Percentiles rank a stretch among this genome's conserved stretches.
Conservation (phyloP, 2,113 vertebrate species). For the Thunnus maccoyii region DNA sequence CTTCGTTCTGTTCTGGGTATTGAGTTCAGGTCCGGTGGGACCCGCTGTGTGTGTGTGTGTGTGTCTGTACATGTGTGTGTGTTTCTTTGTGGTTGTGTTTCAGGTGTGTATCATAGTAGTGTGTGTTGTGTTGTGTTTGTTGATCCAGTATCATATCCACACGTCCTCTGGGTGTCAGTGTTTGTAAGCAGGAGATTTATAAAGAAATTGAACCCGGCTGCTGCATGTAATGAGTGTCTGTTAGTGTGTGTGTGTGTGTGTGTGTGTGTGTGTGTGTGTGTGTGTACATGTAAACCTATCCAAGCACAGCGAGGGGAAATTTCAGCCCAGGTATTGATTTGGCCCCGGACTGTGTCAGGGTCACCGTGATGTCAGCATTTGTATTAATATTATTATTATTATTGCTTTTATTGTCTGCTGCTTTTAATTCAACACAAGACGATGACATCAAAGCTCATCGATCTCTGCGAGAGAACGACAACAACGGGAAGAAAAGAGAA, state of each 20-base stretch:
- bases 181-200: constrained; percentile 73
- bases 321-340: constrained; percentile 58
- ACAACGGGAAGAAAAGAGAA: too few relatives aligned
- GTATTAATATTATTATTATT: constrained; percentile 77
- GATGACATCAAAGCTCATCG: constrained; percentile 60
- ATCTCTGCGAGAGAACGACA: constrained; percentile 8
- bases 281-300: constrained; percentile 67
- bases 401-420: constrained; percentile 73
- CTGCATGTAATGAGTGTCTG: background rate
- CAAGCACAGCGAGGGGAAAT: constrained; percentile 52
- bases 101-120: background rate
- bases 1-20: constrained; percentile 59
- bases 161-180: constrained; percentile 79
- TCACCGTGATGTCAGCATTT: constrained; percentile 78
- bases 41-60: constrained; percentile 10
- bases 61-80: background rate
- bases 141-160: constrained; percentile 56
- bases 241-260: constrained; percentile 21
- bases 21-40: constrained; percentile 44
- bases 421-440: constrained; percentile 71
- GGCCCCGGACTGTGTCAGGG: constrained; percentile 57
- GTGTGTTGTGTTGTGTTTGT: constrained; percentile 44
- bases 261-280: constrained; percentile 16
- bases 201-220: constrained; percentile 14
- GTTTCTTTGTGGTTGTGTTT: background rate